Percentiles rank a stretch among this genome's conserved stretches.
Evolutionary conservation across 2,797 vertebrate species (phyloP).

Genomic region (Scyliorhinus canicula): DNA sequence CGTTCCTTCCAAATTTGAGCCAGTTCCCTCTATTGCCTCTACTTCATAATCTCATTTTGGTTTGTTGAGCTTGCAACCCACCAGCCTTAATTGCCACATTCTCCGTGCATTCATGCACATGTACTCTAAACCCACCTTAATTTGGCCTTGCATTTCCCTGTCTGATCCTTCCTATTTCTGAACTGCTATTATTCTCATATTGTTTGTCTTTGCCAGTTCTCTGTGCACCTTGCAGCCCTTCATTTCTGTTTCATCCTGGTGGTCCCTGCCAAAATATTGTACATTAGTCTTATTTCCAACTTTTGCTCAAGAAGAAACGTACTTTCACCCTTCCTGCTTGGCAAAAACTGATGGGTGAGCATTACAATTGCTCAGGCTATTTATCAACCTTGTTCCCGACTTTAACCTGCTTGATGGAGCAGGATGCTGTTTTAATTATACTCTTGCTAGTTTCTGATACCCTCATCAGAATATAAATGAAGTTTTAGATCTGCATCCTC

Average conservation of each 20-base stretch:
- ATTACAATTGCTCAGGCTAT: background rate
- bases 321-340: background rate
- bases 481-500: background rate
- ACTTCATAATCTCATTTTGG: too few relatives aligned
- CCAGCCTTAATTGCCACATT: too few relatives aligned
- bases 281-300: background rate
- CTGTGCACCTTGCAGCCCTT: background rate
- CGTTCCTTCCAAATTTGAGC: too few relatives aligned
- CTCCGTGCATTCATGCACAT: too few relatives aligned
- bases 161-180: too few relatives aligned
- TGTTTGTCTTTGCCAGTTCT: too few relatives aligned
- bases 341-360: background rate
- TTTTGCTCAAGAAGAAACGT: background rate
- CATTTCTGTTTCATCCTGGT: background rate
- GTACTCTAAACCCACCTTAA: too few relatives aligned
- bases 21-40: too few relatives aligned
- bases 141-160: too few relatives aligned
- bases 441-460: background rate
- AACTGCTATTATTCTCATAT: too few relatives aligned
- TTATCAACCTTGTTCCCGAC: background rate
- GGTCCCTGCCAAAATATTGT: background rate
- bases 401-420: background rate
- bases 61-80: too few relatives aligned
- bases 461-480: background rate
- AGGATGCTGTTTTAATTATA: background rate